These are phyloP conservation scores for Toxotes jaculatrix DNA, from an alignment of 2,113 vertebrate species.

Conservation along the genomic window DNA sequence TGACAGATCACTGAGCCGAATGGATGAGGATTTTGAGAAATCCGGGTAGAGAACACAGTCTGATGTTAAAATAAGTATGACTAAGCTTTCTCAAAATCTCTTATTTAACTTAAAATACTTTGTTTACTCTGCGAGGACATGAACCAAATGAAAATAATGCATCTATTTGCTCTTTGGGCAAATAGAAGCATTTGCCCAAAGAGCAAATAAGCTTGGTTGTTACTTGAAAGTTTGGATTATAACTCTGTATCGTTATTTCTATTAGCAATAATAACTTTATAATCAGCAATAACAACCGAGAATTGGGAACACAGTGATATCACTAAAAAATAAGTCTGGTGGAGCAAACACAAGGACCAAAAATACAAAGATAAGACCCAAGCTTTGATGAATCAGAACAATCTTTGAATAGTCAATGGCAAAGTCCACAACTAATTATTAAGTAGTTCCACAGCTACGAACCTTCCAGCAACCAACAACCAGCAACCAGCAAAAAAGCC, in stretches of 20 bases:
- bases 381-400: background rate
- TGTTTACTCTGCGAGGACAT: background rate
- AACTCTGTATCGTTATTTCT: background rate
- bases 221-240: background rate
- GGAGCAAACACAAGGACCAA: background rate
- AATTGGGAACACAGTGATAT: background rate
- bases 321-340: background rate
- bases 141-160: background rate
- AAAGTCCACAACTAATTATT: background rate
- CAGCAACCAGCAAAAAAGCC: no score
- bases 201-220: background rate
- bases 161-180: background rate
- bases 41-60: slow-evolving; percentile 4
- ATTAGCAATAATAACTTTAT: background rate
- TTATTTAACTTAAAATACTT: background rate
- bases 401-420: background rate
- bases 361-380: background rate
- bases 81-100: background rate
- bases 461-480: no score
- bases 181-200: background rate
- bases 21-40: background rate
- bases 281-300: background rate
- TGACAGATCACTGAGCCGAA: background rate
- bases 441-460: no score
- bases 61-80: background rate